Evolutionary conservation across 2,888 invertebrate species (phyloP).

Genomic region (Sympetrum striolatum): DNA sequence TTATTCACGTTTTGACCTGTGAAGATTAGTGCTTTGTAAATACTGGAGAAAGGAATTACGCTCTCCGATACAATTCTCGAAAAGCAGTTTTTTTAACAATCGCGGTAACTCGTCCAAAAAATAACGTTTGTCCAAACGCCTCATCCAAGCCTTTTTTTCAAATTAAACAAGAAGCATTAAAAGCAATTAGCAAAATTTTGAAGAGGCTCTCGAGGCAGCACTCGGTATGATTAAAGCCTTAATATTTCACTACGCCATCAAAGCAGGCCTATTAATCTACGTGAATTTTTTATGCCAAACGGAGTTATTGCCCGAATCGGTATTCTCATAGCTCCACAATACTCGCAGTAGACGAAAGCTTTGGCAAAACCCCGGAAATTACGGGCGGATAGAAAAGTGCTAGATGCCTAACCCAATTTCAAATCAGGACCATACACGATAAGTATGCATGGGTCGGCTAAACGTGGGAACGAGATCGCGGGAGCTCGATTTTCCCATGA

Average conservation of each 20-base stretch:
- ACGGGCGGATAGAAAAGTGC: background rate
- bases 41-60: too few species aligned
- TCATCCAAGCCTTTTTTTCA: background rate
- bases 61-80: too few species aligned
- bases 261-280: background rate
- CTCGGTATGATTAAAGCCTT: background rate
- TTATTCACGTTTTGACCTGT: too few species aligned
- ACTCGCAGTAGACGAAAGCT: background rate
- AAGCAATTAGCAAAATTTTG: background rate
- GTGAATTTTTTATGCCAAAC: background rate
- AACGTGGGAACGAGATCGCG: constrained; percentile 30
- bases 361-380: background rate
- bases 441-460: background rate
- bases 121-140: too few species aligned
- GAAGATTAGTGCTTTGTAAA: too few species aligned
- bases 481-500: constrained; percentile 38
- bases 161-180: background rate
- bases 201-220: background rate
- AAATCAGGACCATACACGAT: background rate
- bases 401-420: background rate
- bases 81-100: too few species aligned
- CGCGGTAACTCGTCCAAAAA: too few species aligned
- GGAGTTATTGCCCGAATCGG: background rate
- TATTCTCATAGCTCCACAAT: background rate
- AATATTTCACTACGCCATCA: background rate